Evolutionary conservation across 2,888 invertebrate genomes (phyloP).

Genomic region (Eretmocerus hayati): DNA sequence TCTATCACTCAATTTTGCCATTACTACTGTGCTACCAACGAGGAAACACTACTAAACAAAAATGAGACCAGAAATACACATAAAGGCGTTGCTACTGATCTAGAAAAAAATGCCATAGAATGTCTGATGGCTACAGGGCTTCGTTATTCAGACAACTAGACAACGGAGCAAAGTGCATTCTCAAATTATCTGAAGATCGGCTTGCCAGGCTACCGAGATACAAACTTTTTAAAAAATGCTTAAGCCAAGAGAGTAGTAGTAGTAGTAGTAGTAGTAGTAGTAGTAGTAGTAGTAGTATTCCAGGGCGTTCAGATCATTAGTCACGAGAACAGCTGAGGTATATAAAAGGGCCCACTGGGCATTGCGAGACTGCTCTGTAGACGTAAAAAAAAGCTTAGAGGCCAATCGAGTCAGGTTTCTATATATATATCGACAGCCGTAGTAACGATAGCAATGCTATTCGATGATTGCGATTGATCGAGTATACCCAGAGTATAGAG

Average conservation of each 20-base stretch:
- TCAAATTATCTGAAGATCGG: slow-evolving; percentile 18
- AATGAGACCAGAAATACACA: not conserved
- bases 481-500: no score
- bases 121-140: not conserved
- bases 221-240: slow-evolving; percentile 4
- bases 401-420: slow-evolving; percentile 19
- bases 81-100: no score
- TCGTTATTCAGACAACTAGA: slow-evolving; percentile 20
- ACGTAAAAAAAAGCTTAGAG: not conserved
- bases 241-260: not conserved
- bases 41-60: not conserved
- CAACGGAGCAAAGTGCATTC: slow-evolving; percentile 24
- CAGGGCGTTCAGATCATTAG: slow-evolving; percentile 18
- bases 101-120: no score
- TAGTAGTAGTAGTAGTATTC: slow-evolving; percentile 1
- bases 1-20: no score
- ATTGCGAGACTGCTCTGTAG: not conserved
- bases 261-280: not conserved
- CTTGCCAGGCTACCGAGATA: slow-evolving; percentile 4
- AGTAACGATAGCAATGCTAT: slow-evolving; percentile 16
- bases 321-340: slow-evolving; percentile 18
- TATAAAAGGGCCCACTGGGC: no score
- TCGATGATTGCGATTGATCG: slow-evolving; percentile 21
- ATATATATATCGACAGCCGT: slow-evolving; percentile 13
- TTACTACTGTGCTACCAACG: not conserved